These are phyloP conservation scores for Sinosuthora webbiana DNA, from an alignment of 2,113 vertebrate species.

Conservation along the genomic window DNA sequence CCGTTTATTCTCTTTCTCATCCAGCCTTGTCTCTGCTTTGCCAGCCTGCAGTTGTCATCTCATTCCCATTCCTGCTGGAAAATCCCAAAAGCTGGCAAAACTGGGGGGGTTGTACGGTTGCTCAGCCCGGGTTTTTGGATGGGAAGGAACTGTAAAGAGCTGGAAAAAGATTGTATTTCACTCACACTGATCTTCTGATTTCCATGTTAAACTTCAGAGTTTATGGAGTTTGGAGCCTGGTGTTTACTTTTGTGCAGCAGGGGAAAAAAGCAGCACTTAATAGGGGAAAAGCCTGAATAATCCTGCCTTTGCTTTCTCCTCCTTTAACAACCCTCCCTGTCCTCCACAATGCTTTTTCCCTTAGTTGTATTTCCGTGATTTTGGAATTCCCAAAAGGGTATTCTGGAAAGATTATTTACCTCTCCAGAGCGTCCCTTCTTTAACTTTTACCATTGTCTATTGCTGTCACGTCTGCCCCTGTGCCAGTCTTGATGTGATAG, in stretches of 20 bases:
- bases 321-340: not conserved
- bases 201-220: not conserved
- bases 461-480: not conserved
- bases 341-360: not conserved
- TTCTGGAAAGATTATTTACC: not conserved
- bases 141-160: not conserved
- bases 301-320: not conserved
- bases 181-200: not conserved
- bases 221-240: not conserved
- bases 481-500: not conserved
- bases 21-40: not conserved
- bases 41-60: not conserved
- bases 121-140: not conserved
- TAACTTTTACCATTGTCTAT: not conserved
- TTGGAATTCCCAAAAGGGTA: not conserved
- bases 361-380: not conserved
- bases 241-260: not conserved
- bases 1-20: not conserved
- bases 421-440: not conserved
- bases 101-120: accelerated
- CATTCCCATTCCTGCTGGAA: not conserved
- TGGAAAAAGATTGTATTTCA: not conserved
- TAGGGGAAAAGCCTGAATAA: not conserved
- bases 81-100: not conserved
- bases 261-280: not conserved